Evolutionary conservation across 2,888 invertebrate genomes (phyloP), one percentile per base, ranked within the genome.

Genomic region (Candidula unifasciata): DNA sequence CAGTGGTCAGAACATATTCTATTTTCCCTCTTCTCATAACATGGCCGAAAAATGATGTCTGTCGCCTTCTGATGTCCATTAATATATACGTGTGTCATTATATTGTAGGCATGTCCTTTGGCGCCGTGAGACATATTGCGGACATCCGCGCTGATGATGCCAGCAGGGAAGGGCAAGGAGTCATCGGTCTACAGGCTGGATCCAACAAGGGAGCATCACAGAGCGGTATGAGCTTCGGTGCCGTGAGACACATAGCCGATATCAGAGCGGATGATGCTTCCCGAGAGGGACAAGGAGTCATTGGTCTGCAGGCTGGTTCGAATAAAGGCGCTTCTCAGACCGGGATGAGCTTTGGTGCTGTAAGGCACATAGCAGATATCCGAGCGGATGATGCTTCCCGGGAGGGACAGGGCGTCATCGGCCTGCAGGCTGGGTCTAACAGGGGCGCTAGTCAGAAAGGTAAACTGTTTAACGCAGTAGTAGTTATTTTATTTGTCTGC

Each of bases 281-380:
- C 35, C 86, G 86, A 57, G 89, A 89, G 60, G 89, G 90, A 10
- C 89, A 91, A 44, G 88, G 91, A 1, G 86, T 88, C 37, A 88
- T 87, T 27, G 88, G 88, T 66, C 89, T 93, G 6, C 93, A 93
- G 86, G 89, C 91, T 64, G 93, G 93, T 16, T 91, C 90, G 77
- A 93, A 93, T 88, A 90, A 92, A 86, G 91, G 89, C 33, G 93
- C 92, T 24, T 90, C 90, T 37, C 93, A 93, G 88, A 86, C 16
- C 33, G 93, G 93, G 1, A 93, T 93, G 93, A 85, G 90, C 27
- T 91, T 93, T 85, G 93, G 93, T 18, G 88, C 91, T 24, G 91
- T 90, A 8, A 88, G 93, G 68, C 92, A 93, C 86, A 90, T 91
- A 27, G 90, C 92, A 64, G 93, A 93, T 85, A 92, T 93, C 85